phyloP scores from a whole-genome alignment of 2,797 vertebrate genomes.

The Phalanger gymnotis region DNA sequence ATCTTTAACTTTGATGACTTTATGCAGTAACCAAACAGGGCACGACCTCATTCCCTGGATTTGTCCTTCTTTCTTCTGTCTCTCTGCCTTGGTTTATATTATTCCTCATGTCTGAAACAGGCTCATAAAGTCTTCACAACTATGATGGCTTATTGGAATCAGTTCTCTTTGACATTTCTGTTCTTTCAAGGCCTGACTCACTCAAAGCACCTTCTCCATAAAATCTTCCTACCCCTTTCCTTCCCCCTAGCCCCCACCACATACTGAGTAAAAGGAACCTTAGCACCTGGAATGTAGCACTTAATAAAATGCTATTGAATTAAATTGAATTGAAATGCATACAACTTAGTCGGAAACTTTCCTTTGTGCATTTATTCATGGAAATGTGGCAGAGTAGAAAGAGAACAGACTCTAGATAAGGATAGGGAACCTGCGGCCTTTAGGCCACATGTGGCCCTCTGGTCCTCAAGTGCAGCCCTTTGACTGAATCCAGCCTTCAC shows the following conservation, averaged over 20 bases:
- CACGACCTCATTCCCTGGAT: neutral
- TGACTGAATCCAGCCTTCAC: too few species aligned
- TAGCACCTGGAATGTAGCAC: neutral
- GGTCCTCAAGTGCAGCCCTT: too few species aligned
- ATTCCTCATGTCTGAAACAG: conserved; percentile 82
- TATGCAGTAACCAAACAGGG: neutral
- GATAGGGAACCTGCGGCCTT: too few species aligned
- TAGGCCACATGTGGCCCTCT: too few species aligned
- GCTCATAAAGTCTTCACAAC: neutral
- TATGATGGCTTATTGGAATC: neutral
- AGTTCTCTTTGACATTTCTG: neutral
- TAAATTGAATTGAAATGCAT: neutral
- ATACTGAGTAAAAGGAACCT: neutral
- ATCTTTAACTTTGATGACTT: neutral
- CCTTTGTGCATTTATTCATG: neutral
- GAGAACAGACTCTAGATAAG: neutral
- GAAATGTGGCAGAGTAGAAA: neutral
- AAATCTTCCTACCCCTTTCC: neutral
- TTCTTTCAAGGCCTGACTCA: neutral
- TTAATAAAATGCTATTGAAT: neutral
- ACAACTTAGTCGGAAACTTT: neutral
- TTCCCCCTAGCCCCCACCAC: neutral
- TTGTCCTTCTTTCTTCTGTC: neutral
- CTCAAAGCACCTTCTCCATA: neutral
- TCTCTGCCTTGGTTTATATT: neutral